Evolutionary conservation across 1,140 invertebrate genomes (phyloP), one percentile per base, ranked within the genome.

Genomic region (Holotrichia oblita): DNA sequence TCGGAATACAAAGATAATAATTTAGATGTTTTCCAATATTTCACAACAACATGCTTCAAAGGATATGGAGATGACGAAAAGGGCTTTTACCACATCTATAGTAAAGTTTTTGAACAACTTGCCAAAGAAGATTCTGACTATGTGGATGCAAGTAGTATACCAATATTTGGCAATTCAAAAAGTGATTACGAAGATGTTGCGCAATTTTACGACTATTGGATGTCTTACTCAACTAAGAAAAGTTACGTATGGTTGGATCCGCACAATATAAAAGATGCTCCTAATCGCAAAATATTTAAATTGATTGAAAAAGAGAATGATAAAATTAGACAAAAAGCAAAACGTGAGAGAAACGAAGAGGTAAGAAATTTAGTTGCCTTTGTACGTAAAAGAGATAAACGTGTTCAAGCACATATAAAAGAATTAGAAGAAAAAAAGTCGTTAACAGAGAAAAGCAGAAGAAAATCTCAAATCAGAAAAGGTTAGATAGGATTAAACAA

Each of bases 291-390:
- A 80, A 89, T 95, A 10, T 87, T 94, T 1, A 91, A 96, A 81
- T 84, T 95, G 41, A 96, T 98, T 86, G 98, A 99, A 84, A 97
- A 97, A 86, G 98, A 99, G 86, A 99, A 99, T 87, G 98, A 98
- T 85, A 99, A 99, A 88, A 88, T 97, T 20, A 88, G 97, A 41
- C 94, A 96, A 82, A 94, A 94, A 83, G 97, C 96, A 3, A 94
- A 92, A 79, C 96, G 95, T 83, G 94, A 98, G 84, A 89, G 97
- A 80, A 99, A 99, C 89, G 97, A 99, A 84, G 94, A 98, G 89
- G 93, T 97, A 0, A 90, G 95, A 81, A 93, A 94, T 83, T 88
- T 99, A 64, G 96, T 98, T 0, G 93, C 92, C 44, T 99, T 97
- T 90, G 94, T 99, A 0, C 91, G 95, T 8, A 97, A 98, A 87